These are phyloP conservation scores for Apamea crenata DNA, from an alignment of 2,888 invertebrate genomes.

Conservation along the genomic window DNA sequence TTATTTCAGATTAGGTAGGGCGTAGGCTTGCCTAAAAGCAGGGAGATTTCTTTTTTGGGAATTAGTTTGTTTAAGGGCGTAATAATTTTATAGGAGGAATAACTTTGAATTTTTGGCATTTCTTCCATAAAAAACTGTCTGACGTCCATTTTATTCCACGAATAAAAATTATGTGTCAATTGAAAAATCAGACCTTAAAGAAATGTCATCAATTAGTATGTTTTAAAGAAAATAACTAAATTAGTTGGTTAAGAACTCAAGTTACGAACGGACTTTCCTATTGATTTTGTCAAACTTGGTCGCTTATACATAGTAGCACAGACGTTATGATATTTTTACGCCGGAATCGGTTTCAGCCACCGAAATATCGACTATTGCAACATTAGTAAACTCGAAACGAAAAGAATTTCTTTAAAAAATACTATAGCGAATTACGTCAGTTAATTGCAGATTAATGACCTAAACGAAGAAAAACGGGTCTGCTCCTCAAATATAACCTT, in stretches of 20 bases:
- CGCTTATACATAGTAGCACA: slow-evolving; percentile 29
- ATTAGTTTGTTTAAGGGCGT: not conserved
- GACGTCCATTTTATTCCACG: no score
- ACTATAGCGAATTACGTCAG: slow-evolving; percentile 21
- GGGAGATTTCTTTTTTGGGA: not conserved
- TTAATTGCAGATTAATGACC: slow-evolving; percentile 20
- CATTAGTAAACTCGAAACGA: slow-evolving; percentile 6
- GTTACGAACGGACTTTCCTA: not conserved
- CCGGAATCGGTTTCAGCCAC: not conserved
- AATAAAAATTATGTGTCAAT: no score
- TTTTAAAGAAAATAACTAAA: not conserved
- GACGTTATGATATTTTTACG: slow-evolving; percentile 23
- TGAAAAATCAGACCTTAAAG: not conserved
- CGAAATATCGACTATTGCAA: slow-evolving; percentile 33
- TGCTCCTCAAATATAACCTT: slow-evolving; percentile 28
- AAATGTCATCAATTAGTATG: not conserved
- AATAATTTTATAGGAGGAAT: no score
- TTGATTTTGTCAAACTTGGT: slow-evolving; percentile 33
- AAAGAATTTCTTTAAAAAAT: slow-evolving; percentile 34
- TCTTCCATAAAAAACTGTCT: no score
- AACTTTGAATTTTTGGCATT: no score
- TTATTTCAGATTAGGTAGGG: slow-evolving; percentile 1
- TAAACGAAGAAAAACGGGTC: slow-evolving; percentile 20
- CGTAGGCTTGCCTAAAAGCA: no score
- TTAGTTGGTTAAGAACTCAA: not conserved